Base-by-base conservation (phyloP, 2,888 invertebrate species). In the Mesochorus sp. region DNA sequence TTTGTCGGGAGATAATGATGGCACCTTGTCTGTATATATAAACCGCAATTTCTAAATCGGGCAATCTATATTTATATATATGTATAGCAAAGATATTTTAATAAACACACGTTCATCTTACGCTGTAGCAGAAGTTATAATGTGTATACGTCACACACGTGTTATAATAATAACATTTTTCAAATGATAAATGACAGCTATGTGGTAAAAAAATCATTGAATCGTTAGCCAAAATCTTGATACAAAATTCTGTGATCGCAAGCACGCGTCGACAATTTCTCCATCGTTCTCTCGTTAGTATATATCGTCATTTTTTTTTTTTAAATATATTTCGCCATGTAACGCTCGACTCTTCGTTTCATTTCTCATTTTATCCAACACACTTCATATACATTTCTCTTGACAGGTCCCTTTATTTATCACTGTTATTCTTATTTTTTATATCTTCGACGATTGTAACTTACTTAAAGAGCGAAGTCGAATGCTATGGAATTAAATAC, bases 41-140 rank as follows among this genome's bases (percentile, higher is more conserved):
- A 64, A 70, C 42, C 70, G 73, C 73, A 31, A 53, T 66, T 59
- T 5, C 51, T 51, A 42, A 59, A 51, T 47, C 44, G 44, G 39
- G 24, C 74, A 78, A 78, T 78, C 74, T 78, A 78, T 78, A 78
- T 78, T 78, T 78, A 78, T 78, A 74, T 37, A n/a, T n/a, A n/a
- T n/a, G n/a, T 74, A 74, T 78, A 78, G 78, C 78, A 53, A 78
- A 74, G 61, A 71, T 71, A 78, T 78, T 78, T 76, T 72, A 66
- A 71, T 71, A 47, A 39, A 59, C 57, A n/a, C n/a, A n/a, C n/a
- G n/a, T 55, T 47, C n/a, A 34, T 21, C 10, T 21, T 53, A 12
- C 21, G 71, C 42, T 37, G 3, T 31, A 49, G 62, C 68, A n/a
- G n/a, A n/a, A n/a, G n/a, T n/a, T n/a, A n/a, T n/a, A n/a, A n/a